Evolutionary conservation across 2,797 vertebrate species (phyloP).

Genomic region (Periparus ater): DNA sequence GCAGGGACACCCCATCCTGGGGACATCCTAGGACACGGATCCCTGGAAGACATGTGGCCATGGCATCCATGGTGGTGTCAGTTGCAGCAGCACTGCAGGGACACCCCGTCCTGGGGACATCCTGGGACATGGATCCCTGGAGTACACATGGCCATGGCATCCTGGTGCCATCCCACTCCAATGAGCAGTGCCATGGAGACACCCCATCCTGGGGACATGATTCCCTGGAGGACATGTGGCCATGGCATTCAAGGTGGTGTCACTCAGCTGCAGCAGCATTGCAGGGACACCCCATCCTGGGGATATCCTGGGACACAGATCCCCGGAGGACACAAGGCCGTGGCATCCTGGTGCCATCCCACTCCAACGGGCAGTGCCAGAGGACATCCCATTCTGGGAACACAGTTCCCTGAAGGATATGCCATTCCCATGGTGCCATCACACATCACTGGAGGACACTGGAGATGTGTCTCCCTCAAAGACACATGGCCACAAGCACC

Average conservation of each 20-base stretch:
- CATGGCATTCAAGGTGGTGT: neutral
- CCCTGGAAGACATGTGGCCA: accelerated
- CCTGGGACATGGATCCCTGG: neutral
- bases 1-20: neutral
- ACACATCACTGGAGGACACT: neutral
- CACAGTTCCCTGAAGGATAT: accelerated
- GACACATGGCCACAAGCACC: neutral
- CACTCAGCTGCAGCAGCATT: neutral
- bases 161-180: neutral
- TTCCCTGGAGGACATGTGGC: neutral
- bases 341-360: neutral
- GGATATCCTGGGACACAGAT: neutral
- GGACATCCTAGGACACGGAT: neutral
- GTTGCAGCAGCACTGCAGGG: neutral
- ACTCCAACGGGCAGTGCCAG: accelerated
- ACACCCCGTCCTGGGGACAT: neutral
- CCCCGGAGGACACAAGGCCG: accelerated
- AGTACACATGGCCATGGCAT: neutral
- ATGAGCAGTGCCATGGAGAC: neutral
- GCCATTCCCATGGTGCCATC: neutral
- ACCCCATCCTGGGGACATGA: neutral
- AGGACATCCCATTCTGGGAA: neutral
- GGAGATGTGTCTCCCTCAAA: neutral
- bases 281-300: neutral
- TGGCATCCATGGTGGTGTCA: neutral